Base-by-base conservation (phyloP, 2,797 vertebrate species). In the Argyrosomus regius region DNA sequence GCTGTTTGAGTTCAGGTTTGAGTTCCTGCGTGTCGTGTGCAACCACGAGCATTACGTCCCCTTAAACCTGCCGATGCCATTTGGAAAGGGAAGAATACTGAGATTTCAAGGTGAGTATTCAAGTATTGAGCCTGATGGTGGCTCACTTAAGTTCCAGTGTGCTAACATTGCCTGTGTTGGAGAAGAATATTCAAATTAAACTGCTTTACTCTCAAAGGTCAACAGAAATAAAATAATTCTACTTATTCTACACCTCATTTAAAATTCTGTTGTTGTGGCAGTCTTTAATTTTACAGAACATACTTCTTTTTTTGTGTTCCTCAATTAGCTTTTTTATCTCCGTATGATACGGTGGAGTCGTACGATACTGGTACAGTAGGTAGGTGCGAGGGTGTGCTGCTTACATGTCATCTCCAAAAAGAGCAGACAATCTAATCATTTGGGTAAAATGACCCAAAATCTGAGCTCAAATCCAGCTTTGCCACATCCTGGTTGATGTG, bases 1-100 rank as follows among this genome's bases (percentile, higher is more conserved):
- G 3, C 95, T 99, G 86, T 99, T 97, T 80, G 98, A 99, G 90
- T 98, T 99, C 94, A 99, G 98, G 94, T 99, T 99, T 93, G 98
- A 99, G 88, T 99, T 99, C 94, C 96, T 99, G 77, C 96, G 96
- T 22, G 98, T 99, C 6, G 96, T 98, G 46, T 99, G 98, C 88
- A 98, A 97, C 93, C 98, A 99, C 6, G 98, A 99, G 78, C 98
- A 99, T 92, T 99, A 97, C 66, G 95, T 99, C 67, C 98, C 98
- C 35, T 90, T 99, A 86, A 99, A 99, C 92, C 96, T 99, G 85
- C 97, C 98, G 28, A 99, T 99, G 97, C 97, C 97, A 0, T 99
- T 99, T 92, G 98, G 97, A 88, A 99, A 98, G 86, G 97, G 98
- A 81, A 94, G 98, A 83, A 97, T 99, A 90, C 95, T 97, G 90